Percentiles rank a stretch among this genome's conserved stretches.
phyloP scores from a whole-genome alignment of 2,888 invertebrate genomes.

The Azorinus chamasolen region DNA sequence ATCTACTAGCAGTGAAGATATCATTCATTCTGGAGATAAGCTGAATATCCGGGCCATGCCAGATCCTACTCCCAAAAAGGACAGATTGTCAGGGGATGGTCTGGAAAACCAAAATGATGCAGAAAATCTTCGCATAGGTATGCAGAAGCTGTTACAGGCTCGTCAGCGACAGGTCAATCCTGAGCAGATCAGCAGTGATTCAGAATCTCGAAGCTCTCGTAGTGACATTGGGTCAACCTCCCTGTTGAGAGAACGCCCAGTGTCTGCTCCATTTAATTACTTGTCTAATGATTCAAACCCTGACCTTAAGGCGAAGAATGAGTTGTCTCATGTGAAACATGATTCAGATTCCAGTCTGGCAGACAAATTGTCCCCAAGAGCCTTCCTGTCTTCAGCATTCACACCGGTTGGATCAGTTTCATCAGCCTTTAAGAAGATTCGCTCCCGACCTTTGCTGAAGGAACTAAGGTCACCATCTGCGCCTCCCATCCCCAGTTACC shows the following conservation, averaged over 20 bases:
- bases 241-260: conserved; percentile 63
- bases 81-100: conserved; percentile 67
- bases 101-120: conserved; percentile 80
- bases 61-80: conserved; percentile 86
- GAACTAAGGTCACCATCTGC: conserved; percentile 79
- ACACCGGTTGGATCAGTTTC: conserved; percentile 59
- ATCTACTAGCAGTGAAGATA: conserved; percentile 74
- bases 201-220: conserved; percentile 72
- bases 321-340: conserved; percentile 31
- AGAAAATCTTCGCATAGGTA: conserved; percentile 83
- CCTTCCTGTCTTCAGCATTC: conserved; percentile 72
- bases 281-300: conserved; percentile 66
- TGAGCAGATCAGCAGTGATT: conserved; percentile 76
- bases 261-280: conserved; percentile 75
- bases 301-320: conserved; percentile 64
- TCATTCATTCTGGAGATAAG: conserved; percentile 80
- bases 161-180: conserved; percentile 66
- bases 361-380: conserved; percentile 80
- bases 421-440: conserved; percentile 59
- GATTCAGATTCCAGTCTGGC: conserved; percentile 60
- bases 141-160: conserved; percentile 82
- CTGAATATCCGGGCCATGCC: conserved; percentile 91
- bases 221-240: conserved; percentile 50
- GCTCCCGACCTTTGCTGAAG: conserved; percentile 46
- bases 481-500: conserved; percentile 75